Evolutionary conservation across 2,113 vertebrate species (phyloP).

Genomic region (Casuarius casuarius): DNA sequence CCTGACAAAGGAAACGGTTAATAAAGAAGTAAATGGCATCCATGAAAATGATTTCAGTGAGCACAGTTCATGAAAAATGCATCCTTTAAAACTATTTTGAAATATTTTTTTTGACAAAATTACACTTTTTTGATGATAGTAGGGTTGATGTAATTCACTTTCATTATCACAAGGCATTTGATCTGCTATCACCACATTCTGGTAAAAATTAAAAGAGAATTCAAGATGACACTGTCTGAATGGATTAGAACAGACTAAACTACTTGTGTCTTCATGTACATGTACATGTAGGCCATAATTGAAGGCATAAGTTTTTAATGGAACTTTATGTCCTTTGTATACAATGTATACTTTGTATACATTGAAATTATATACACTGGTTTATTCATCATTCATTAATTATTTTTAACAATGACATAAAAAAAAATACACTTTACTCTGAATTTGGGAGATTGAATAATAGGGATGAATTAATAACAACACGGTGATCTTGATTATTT

Average conservation of each 20-base stretch:
- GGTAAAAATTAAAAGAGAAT: neutral
- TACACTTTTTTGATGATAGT: fast-evolving
- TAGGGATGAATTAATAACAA: neutral
- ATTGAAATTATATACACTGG: neutral
- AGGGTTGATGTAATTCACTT: neutral
- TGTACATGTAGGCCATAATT: neutral
- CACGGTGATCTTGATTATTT: neutral
- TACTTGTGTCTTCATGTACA: neutral
- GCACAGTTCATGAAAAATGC: neutral
- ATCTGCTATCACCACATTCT: neutral
- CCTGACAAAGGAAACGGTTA: neutral
- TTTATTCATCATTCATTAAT: neutral
- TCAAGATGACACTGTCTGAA: neutral
- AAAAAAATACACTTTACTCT: neutral
- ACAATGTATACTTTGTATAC: no score
- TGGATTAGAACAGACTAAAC: neutral
- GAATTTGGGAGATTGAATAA: neutral
- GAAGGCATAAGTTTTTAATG: neutral
- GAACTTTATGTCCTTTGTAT: neutral
- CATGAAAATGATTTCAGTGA: neutral
- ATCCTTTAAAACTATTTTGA: neutral
- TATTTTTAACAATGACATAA: neutral
- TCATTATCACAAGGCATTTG: neutral
- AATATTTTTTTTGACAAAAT: neutral
- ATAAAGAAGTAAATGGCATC: neutral